A percentile compares a stretch with the other conserved stretches of the same genome.
Conservation (phyloP, 2,113 vertebrate species). For the Rafetus swinhoei region DNA sequence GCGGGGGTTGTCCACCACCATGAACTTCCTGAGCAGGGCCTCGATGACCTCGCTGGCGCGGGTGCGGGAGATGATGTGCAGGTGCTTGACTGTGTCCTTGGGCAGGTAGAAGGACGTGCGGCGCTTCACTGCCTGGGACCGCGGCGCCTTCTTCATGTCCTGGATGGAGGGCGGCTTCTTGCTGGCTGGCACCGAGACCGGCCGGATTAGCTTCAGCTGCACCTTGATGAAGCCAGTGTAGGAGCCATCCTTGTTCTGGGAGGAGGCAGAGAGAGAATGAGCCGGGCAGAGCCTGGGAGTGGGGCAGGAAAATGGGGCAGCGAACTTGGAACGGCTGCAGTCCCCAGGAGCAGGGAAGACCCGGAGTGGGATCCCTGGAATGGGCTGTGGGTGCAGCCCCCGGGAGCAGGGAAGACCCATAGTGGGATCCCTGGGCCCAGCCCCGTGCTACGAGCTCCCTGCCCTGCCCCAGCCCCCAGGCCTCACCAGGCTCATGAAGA, state of each 20-base stretch:
- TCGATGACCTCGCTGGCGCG: slow-evolving; percentile 91
- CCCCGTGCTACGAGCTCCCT: background rate
- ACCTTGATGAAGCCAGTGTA: slow-evolving; percentile 99
- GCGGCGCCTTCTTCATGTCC: slow-evolving; percentile 61
- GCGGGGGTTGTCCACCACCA: slow-evolving; percentile 92
- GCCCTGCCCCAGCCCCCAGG: accelerated
- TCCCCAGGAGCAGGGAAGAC: background rate
- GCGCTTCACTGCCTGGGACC: slow-evolving; percentile 77
- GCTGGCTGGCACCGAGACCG: slow-evolving; percentile 88
- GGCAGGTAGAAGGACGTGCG: slow-evolving; percentile 98
- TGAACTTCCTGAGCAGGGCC: slow-evolving; percentile 95
- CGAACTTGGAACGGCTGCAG: background rate
- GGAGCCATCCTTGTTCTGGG: slow-evolving; percentile 91
- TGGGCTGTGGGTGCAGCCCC: background rate
- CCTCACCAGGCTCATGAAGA: slow-evolving; percentile 93
- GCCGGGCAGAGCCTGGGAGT: background rate
- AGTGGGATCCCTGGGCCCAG: background rate
- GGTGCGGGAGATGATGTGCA: slow-evolving; percentile 92
- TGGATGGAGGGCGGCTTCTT: slow-evolving; percentile 77
- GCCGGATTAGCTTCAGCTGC: slow-evolving; percentile 91
- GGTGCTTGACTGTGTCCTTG: slow-evolving; percentile 92
- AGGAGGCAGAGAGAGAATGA: background rate
- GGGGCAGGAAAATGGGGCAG: background rate
- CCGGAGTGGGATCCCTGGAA: background rate
- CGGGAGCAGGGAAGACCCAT: background rate